Base-by-base conservation (phyloP, 30 jellyfish, hydroid and myxozoan genomes). In the Hydra vulgaris region DNA sequence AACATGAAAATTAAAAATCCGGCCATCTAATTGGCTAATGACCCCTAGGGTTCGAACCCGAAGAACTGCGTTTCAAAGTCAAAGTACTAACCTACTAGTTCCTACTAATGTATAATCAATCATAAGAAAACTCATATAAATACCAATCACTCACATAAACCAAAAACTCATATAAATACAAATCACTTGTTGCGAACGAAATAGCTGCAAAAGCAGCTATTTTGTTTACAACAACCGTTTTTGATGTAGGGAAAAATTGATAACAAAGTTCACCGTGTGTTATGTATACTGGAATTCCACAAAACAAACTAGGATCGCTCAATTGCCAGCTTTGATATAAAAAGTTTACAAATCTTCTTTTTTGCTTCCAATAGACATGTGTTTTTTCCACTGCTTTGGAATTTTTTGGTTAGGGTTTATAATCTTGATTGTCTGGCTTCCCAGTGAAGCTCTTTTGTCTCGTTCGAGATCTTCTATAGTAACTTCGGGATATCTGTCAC, bases 401-500 rank as follows among this genome's bases (percentile, higher is more conserved):
- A n/a, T n/a, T n/a, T n/a, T n/a, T n/a, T n/a, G n/a, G n/a, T n/a
- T n/a, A n/a, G n/a, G n/a, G n/a, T n/a, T n/a, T n/a, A n/a, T n/a
- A n/a, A n/a, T n/a, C n/a, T n/a, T n/a, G n/a, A n/a, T n/a, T n/a
- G n/a, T n/a, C n/a, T n/a, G n/a, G n/a, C n/a, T n/a, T n/a, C n/a
- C n/a, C n/a, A n/a, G n/a, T n/a, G n/a, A n/a, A n/a, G n/a, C n/a
- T n/a, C 23, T 79, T 84, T 79, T 84, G 40, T 77, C 90, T 54
- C 90, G 70, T 66, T 84, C 89, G 19, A 78, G 54, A 77, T 78
- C 17, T 24, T 84, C 71, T 7, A 84, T 84, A 66, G 84, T 78
- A 27, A 54, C 76, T 18, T 53, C 94, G 26, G 94, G 90, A 54
- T 84, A 84, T 69, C 86, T 77, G 89, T 84, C 89, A 78, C n/a